phyloP scores from a whole-genome alignment of 2,888 invertebrate species.

The Mamestra brassicae region DNA sequence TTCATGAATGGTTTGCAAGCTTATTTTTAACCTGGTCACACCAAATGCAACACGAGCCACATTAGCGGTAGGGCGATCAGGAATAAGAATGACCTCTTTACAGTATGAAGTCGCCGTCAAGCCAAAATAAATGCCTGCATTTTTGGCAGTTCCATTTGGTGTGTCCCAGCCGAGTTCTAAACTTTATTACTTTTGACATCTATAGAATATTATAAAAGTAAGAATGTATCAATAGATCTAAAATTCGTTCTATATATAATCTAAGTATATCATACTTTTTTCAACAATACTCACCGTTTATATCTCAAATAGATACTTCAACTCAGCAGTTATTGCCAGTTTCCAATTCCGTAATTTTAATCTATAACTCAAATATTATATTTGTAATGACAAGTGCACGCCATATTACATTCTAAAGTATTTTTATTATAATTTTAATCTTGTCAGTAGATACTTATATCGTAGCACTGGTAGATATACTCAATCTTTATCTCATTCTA shows the following conservation, averaged over 20 bases:
- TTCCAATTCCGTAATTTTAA: not conserved
- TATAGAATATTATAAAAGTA: conserved; percentile 20
- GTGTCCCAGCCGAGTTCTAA: not conserved
- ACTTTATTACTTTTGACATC: conserved; percentile 8
- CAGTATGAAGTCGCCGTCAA: not conserved
- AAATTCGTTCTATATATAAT: not conserved
- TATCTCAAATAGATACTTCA: conserved; percentile 3
- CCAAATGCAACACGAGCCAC: not conserved
- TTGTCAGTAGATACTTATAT: conserved; percentile 12
- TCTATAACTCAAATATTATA: conserved; percentile 1
- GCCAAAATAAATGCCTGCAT: not conserved
- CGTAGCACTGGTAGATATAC: conserved; percentile 16
- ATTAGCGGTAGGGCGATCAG: not conserved
- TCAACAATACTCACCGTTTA: conserved; percentile 21
- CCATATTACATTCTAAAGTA: conserved; percentile 26
- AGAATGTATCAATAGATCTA: conserved; percentile 27
- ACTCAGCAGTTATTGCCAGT: not conserved
- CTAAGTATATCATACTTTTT: not conserved
- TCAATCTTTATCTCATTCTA: conserved; percentile 17
- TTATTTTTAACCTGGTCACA: conserved; percentile 11
- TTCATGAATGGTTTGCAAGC: conserved; percentile 20
- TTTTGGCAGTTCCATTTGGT: not conserved
- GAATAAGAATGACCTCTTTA: not conserved
- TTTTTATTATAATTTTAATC: conserved; percentile 1
- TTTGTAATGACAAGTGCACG: conserved; percentile 11